Evolutionary conservation across 1,140 invertebrate genomes (phyloP), one percentile per base, ranked within the genome.

Genomic region (Anastrepha obliqua): DNA sequence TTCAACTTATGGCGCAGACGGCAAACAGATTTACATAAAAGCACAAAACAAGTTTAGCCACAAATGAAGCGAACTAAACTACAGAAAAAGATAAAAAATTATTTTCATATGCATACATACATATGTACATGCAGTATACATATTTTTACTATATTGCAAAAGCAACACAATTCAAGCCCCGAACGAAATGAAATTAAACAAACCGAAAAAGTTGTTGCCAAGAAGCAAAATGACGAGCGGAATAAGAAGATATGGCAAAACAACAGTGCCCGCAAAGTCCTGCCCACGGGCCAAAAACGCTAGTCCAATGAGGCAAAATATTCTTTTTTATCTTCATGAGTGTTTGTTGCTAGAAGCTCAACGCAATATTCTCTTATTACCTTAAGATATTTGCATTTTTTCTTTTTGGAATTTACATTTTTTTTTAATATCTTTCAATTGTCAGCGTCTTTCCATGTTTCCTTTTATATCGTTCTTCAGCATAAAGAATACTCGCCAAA

Each of bases 11-110:
- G 74, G 74, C 74, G n/a, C 74, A 55, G 74, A 20, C 42, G 74
- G 47, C 74, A 42, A 81, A 29, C 74, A 55, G 15, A 81, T 81
- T 81, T 81, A 42, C 74, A 81, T 55, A 51, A 74, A 47, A 81
- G 74, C 51, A 20, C 51, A 81, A n/a, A 81, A 81, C 74, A 44
- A 29, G 74, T 81, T 81, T 81, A 81, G 39, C 13, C 13, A 74
- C 20, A 20, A 58, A 81, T 81, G 51, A 20, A 58, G 74, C 47
- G 17, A 81, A 58, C 44, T 81, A 29, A 81, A 81, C n/a, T 6
- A 5, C 47, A 81, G 20, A 81, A 20, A 81, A 29, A 64, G 5
- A 64, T 17, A 64, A 17, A 13, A 17, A 64, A 17, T 64, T 17
- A 64, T 17, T 17, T 64, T 58, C 7, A 64, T 74, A 74, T 74